phyloP scores from a whole-genome alignment of 2,797 vertebrate genomes.

The Pampus argenteus region DNA sequence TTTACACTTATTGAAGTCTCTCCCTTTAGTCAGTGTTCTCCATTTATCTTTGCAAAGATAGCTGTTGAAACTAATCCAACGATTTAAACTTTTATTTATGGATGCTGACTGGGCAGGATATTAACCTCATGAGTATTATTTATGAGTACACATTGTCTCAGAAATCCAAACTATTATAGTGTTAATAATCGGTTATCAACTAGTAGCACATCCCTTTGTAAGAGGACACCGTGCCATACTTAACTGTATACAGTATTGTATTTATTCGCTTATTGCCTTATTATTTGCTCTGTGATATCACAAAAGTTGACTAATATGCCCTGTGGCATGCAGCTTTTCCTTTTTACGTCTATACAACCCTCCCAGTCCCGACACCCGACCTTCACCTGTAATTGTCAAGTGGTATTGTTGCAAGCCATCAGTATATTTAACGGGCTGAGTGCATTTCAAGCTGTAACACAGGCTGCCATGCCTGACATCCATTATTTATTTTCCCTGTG shows the following conservation, averaged over 20 bases:
- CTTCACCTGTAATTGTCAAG: background rate
- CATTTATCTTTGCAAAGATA: background rate
- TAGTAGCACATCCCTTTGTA: background rate
- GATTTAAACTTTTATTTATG: too few relatives aligned
- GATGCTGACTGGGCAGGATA: too few relatives aligned
- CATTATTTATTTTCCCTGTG: background rate
- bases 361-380: background rate
- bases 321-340: background rate
- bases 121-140: too few relatives aligned
- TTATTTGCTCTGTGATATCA: background rate
- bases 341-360: conserved; percentile 5
- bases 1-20: conserved; percentile 3
- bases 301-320: background rate
- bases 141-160: too few relatives aligned
- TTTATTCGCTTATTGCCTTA: background rate
- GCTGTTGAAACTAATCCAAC: background rate
- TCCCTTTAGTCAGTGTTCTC: background rate
- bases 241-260: background rate
- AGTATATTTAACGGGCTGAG: background rate
- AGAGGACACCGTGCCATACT: background rate
- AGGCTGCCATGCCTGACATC: conserved; percentile 4
- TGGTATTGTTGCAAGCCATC: background rate
- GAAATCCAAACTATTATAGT: background rate
- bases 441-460: conserved; percentile 12
- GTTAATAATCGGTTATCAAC: background rate